Evolutionary conservation across 2,797 vertebrate species (phyloP), one percentile per base, ranked within the genome.

Genomic region (Syngnathus acus): DNA sequence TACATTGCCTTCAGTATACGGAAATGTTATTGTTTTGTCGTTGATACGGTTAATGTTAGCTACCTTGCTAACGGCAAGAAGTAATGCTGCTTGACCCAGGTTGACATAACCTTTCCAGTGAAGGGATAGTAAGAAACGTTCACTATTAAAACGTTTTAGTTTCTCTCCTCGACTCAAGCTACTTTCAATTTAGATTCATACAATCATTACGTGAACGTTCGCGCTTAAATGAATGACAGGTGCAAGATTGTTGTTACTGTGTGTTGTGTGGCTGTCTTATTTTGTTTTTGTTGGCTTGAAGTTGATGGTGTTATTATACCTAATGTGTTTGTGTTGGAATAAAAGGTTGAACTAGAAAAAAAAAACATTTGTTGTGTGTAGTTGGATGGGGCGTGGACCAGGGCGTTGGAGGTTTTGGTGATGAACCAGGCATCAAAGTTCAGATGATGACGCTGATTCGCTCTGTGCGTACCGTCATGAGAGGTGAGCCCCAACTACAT

Each of bases 381-480:
- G 95, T 97, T 82, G 95, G 95, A 77, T 97, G 94, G 95, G 94
- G 94, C 77, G 92, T 92, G 1, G 95, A 97, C 64, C 94, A 96
- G 67, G 93, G 94, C 61, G 92, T 95, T 6, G 94, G 95, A 65
- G 96, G 96, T 64, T 98, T 97, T 55, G 96, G 94, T 70, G 95
- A 98, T 71, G 95, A 97, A 76, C 95, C 96, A 64, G 95, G 96
- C 68, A 86, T 98, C 87, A 97, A 94, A 87, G 93, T 91, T 1
- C 96, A 97, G 79, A 66, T 98, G 17, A 92, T 90, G 84, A 97
- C 93, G 71, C 94, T 98, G 1, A 85, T 97, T 79, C 94, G 93
- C 68, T 97, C 96, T 2, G 90, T 98, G 71, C 92, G 94, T 72
- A 97, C 94, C 0, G 94, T 98, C 57, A 97, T 98, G 95, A 92